Evolutionary conservation across 2,113 vertebrate genomes (phyloP).

Genomic region (Ellobius talpinus): DNA sequence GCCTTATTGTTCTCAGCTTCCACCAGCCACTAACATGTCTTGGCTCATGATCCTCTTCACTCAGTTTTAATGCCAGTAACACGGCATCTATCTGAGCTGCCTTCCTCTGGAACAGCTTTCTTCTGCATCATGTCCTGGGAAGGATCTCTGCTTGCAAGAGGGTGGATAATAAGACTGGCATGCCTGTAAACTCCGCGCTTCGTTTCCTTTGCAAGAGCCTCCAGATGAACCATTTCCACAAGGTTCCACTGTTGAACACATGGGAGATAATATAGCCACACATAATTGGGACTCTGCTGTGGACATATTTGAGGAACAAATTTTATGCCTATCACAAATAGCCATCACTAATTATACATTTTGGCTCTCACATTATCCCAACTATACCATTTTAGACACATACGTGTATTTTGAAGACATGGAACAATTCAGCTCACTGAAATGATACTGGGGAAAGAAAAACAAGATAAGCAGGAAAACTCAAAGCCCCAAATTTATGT

Average conservation of each 20-base stretch:
- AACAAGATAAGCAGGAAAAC: not conserved
- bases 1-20: not conserved
- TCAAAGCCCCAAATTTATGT: not conserved
- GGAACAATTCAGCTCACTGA: not conserved
- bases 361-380: not conserved
- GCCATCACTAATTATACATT: not conserved
- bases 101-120: not conserved
- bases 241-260: not conserved
- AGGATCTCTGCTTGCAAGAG: not conserved
- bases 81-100: no score
- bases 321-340: constrained; percentile 9
- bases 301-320: not conserved
- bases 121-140: not conserved
- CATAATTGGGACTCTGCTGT: not conserved
- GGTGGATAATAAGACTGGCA: not conserved
- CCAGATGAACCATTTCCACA: not conserved
- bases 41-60: not conserved
- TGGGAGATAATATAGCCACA: not conserved
- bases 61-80: not conserved
- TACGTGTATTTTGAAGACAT: not conserved
- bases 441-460: not conserved
- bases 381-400: not conserved
- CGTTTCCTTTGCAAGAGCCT: not conserved
- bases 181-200: not conserved
- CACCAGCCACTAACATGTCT: not conserved